These are phyloP conservation scores for Macrobrachium nipponense DNA, from an alignment of 1,140 invertebrate genomes.

Conservation along the genomic window DNA sequence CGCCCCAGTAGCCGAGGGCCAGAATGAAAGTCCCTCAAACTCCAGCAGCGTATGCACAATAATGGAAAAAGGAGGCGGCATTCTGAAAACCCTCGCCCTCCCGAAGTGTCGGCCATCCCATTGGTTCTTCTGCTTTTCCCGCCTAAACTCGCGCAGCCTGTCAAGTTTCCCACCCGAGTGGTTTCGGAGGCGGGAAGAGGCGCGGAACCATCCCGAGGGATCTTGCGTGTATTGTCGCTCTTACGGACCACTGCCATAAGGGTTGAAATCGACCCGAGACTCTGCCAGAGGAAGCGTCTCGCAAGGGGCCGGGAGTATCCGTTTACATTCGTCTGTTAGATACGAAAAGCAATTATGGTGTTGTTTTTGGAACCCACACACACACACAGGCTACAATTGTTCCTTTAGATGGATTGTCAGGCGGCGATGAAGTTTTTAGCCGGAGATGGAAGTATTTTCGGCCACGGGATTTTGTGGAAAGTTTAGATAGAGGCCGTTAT, in stretches of 20 bases:
- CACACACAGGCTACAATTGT: conserved; percentile 58
- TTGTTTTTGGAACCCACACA: conserved; percentile 53
- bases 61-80: conserved; percentile 9
- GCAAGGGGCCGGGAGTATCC: conserved; percentile 19
- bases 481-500: background rate
- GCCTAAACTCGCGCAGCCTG: conserved; percentile 62
- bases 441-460: conserved; percentile 45
- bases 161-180: conserved; percentile 61
- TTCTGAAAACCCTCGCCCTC: conserved; percentile 13
- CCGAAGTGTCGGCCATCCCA: conserved; percentile 53
- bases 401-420: conserved; percentile 33
- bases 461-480: conserved; percentile 43
- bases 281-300: background rate
- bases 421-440: too few species aligned
- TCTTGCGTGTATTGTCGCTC: background rate
- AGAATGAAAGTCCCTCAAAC: too few species aligned
- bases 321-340: conserved; percentile 63
- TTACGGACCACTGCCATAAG: background rate
- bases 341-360: conserved; percentile 62
- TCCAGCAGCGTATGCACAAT: background rate
- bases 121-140: conserved; percentile 63
- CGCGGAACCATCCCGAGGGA: conserved; percentile 14
- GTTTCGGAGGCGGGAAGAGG: conserved; percentile 31
- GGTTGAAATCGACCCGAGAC: background rate
- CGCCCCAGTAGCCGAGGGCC: background rate